Percentiles rank a stretch among this genome's conserved stretches.
These are phyloP conservation scores for Ormyrus rosae DNA, from an alignment of 2,888 invertebrate genomes.

Conservation along the genomic window DNA sequence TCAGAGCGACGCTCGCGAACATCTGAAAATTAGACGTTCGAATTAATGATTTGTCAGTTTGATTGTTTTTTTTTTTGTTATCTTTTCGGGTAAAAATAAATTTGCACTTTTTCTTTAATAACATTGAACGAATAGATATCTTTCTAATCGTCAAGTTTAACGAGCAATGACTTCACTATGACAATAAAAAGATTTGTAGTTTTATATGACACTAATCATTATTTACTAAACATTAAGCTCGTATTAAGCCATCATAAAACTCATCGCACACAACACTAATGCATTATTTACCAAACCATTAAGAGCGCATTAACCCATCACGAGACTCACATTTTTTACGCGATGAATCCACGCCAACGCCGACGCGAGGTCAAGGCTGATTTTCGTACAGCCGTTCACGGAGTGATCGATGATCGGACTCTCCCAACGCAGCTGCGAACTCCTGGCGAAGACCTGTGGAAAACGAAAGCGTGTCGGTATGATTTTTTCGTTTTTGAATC, in stretches of 20 bases:
- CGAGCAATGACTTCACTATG: too few species aligned
- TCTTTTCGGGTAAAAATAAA: too few species aligned
- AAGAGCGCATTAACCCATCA: neutral
- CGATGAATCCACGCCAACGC: conserved; percentile 1
- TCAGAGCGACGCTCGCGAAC: conserved; percentile 18
- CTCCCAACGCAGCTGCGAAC: conserved; percentile 3
- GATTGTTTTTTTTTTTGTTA: too few species aligned
- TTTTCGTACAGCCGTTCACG: conserved; percentile 13
- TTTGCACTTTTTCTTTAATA: too few species aligned
- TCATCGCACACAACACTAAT: neutral
- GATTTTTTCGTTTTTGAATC: too few species aligned
- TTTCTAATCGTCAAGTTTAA: too few species aligned
- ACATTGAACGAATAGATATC: too few species aligned
- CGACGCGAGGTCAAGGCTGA: conserved; percentile 12
- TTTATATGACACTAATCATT: too few species aligned
- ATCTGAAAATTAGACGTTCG: conserved; percentile 5
- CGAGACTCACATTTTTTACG: conserved; percentile 1
- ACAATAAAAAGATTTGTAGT: too few species aligned
- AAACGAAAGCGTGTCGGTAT: too few species aligned
- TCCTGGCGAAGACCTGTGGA: conserved; percentile 17
- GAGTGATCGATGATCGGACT: neutral
- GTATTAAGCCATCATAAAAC: neutral
- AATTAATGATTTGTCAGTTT: too few species aligned
- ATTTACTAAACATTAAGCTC: neutral
- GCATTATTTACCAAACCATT: neutral